Conservation (phyloP, 2,888 invertebrate species). For the Amaurobius ferox region DNA sequence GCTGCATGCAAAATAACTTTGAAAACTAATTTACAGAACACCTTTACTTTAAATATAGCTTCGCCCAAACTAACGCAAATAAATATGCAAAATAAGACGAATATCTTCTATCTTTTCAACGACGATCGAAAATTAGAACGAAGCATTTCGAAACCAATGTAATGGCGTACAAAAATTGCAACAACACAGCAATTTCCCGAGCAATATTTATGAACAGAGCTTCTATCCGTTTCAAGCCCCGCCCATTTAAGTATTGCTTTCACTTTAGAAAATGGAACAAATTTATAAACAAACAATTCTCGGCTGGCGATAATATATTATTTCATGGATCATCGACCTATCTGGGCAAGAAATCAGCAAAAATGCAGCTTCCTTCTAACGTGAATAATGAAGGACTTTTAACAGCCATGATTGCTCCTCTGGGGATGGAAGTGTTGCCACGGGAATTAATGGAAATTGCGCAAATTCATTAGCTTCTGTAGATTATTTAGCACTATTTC, state of each 20-base stretch:
- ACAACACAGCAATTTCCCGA: too few relatives aligned
- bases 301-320: not conserved
- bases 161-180: too few relatives aligned
- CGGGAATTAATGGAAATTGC: slow-evolving; percentile 58
- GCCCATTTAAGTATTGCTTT: not conserved
- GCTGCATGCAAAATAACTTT: too few relatives aligned
- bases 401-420: slow-evolving; percentile 41
- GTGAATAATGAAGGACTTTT: not conserved
- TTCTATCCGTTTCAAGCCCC: too few relatives aligned
- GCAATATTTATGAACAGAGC: too few relatives aligned
- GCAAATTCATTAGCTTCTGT: slow-evolving; percentile 64
- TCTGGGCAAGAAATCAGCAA: not conserved
- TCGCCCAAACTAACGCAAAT: too few relatives aligned
- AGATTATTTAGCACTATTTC: slow-evolving; percentile 19
- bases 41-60: too few relatives aligned
- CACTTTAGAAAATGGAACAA: not conserved
- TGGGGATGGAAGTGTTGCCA: slow-evolving; percentile 55
- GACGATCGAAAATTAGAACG: too few relatives aligned
- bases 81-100: too few relatives aligned
- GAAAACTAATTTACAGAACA: too few relatives aligned
- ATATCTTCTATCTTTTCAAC: too few relatives aligned
- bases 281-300: not conserved
- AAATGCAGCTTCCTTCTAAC: not conserved
- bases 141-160: too few relatives aligned
- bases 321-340: not conserved